Base-by-base conservation (phyloP, 2,113 vertebrate genomes). In the Tragulus kanchil region DNA sequence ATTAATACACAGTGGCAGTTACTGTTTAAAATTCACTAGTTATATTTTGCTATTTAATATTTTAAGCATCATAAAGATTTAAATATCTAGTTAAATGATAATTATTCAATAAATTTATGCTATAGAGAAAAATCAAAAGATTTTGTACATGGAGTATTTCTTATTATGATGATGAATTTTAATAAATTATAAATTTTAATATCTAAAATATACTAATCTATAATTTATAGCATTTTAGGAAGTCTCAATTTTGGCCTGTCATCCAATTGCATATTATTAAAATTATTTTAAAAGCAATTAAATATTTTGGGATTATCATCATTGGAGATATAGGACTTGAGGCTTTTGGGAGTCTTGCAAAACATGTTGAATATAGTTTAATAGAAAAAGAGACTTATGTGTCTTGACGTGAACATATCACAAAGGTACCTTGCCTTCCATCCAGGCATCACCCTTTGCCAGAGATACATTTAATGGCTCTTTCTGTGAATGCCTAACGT, bases 141-240 rank as follows among this genome's bases (percentile, higher is more conserved):
- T 73, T 87, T 73, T 79, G 9, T 71, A 58, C 45, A 73, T 59
- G n/a, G 31, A 25, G 4, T 77, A 64, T 90, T 65, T 79, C 52
- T 95, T 93, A 61, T 83, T 89, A 69, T 71, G 65, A 19, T 88
- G 12, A 61, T 67, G 59, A 4, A 83, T 83, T 89, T 85, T 82
- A 91, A 81, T 61, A 14, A 92, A 26, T 65, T 61, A 31, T 42
- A 64, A 82, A 50, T 64, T 92, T 81, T 45, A 50, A 26, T 84
- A 88, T 85, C 58, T 87, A 86, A 86, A 87, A 59, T 94, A 59
- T 31, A 36, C 10, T 48, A 28, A 31, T 56, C 5, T 67, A n/a
- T 91, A 96, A 73, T 78, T 87, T 42, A 64, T 87, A 71, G 3
- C 23, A 54, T 90, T 85, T 75, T 9, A 0, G 15, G 64, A 89